phyloP scores from a whole-genome alignment of 2,113 vertebrate species.

The Eurystomus gularis region DNA sequence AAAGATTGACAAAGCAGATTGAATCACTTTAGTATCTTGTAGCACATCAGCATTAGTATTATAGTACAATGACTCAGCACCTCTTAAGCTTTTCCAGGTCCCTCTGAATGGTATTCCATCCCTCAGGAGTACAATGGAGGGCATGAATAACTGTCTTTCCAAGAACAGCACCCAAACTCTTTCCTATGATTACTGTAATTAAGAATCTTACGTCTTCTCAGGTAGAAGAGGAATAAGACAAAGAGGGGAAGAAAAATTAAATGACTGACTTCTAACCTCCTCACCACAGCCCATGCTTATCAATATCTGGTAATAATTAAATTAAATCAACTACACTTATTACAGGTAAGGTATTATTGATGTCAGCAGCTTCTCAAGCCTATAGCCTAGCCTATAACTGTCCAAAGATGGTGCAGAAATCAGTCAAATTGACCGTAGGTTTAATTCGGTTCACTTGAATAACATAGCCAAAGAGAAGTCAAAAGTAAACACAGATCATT shows the following conservation, averaged over 20 bases:
- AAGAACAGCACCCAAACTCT: neutral
- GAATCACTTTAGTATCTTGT: too few species aligned
- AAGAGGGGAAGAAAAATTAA: neutral
- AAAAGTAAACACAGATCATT: neutral
- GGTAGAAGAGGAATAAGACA: neutral
- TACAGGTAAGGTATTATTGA: neutral
- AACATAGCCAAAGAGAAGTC: neutral
- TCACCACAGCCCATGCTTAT: neutral
- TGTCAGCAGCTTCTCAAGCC: neutral
- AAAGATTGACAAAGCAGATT: too few species aligned
- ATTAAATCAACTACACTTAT: neutral
- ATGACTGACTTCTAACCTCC: neutral
- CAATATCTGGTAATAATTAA: accelerated
- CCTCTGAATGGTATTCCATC: neutral
- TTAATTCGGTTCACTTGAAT: neutral
- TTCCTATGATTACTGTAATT: neutral
- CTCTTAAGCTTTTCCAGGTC: neutral
- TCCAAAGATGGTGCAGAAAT: neutral
- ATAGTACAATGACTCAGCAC: too few species aligned
- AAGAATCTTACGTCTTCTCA: neutral
- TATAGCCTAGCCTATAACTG: neutral
- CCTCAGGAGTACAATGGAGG: accelerated
- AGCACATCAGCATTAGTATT: too few species aligned
- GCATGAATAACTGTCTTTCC: neutral
- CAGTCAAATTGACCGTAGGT: neutral